phyloP scores from a whole-genome alignment of 2,797 vertebrate species.

The Moxostoma hubbsi region DNA sequence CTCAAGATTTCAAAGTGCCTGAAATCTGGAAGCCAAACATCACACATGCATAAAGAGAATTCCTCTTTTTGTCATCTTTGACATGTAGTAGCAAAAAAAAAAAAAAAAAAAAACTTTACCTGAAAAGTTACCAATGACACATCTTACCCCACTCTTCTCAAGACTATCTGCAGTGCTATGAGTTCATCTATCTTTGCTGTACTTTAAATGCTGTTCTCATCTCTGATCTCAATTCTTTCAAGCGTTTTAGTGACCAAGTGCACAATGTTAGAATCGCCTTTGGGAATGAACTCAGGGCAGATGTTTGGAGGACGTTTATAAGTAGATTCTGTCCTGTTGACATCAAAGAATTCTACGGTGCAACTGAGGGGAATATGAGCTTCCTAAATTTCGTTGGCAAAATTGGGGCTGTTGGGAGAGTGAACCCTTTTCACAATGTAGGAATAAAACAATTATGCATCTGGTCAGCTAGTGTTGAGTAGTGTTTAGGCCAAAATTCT shows the following conservation, averaged over 20 bases:
- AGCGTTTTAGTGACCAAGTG: conserved; percentile 72
- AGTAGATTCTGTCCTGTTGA: conserved; percentile 73
- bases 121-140: too few species aligned
- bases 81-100: too few species aligned
- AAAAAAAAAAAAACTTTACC: too few species aligned
- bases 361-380: conserved; percentile 77
- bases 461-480: not conserved
- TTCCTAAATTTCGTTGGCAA: conserved; percentile 77
- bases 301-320: conserved; percentile 79
- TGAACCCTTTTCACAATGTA: conserved; percentile 69
- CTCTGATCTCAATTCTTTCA: conserved; percentile 1
- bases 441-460: not conserved
- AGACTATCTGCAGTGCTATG: too few species aligned
- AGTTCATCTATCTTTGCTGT: too few species aligned
- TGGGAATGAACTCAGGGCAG: conserved; percentile 77
- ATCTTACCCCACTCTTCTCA: too few species aligned
- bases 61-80: too few species aligned
- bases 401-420: conserved; percentile 74
- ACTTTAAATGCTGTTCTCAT: not conserved
- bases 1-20: not conserved
- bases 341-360: conserved; percentile 76
- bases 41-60: too few species aligned
- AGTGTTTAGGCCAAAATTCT: not conserved
- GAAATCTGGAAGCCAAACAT: too few species aligned
- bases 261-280: conserved; percentile 75